phyloP scores from a whole-genome alignment of 2,888 invertebrate species.

The Limenitis camilla region DNA sequence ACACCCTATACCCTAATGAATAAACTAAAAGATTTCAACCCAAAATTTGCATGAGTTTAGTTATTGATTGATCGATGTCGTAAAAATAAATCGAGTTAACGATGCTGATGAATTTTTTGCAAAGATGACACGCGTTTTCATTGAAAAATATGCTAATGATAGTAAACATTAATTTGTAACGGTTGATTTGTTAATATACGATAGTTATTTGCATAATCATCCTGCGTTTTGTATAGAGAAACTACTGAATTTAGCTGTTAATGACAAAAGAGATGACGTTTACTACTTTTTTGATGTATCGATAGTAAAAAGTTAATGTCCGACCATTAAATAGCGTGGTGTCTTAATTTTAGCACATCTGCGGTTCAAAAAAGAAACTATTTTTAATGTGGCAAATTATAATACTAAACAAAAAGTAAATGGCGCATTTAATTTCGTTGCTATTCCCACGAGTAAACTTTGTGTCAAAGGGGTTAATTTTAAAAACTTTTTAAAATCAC shows the following conservation, averaged over 20 bases:
- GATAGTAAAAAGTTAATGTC: conserved; percentile 53
- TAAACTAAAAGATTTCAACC: conserved; percentile 45
- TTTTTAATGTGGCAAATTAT: conserved; percentile 24
- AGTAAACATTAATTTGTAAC: conserved; percentile 73
- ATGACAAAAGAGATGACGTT: conserved; percentile 56
- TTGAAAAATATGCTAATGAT: conserved; percentile 63
- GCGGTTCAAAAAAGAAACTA: conserved; percentile 41
- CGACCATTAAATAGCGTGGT: conserved; percentile 40
- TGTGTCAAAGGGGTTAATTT: conserved; percentile 56
- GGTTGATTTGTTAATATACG: conserved; percentile 70
- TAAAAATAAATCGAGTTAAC: conserved; percentile 47
- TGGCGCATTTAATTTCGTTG: neutral
- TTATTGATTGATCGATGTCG: conserved; percentile 63
- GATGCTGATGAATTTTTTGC: conserved; percentile 40
- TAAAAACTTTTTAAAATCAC: conserved; percentile 63
- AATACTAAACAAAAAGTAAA: too few species aligned
- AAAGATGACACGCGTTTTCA: conserved; percentile 62
- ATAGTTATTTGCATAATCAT: conserved; percentile 59
- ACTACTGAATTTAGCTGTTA: conserved; percentile 34
- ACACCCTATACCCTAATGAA: conserved; percentile 52
- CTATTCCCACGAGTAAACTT: conserved; percentile 46
- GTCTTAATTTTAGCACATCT: conserved; percentile 50
- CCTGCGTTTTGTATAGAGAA: conserved; percentile 35
- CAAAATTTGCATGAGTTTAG: conserved; percentile 47
- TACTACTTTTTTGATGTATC: conserved; percentile 58